Evolutionary conservation across 2,888 invertebrate species (phyloP).

Genomic region (Synergus laeviventris): DNA sequence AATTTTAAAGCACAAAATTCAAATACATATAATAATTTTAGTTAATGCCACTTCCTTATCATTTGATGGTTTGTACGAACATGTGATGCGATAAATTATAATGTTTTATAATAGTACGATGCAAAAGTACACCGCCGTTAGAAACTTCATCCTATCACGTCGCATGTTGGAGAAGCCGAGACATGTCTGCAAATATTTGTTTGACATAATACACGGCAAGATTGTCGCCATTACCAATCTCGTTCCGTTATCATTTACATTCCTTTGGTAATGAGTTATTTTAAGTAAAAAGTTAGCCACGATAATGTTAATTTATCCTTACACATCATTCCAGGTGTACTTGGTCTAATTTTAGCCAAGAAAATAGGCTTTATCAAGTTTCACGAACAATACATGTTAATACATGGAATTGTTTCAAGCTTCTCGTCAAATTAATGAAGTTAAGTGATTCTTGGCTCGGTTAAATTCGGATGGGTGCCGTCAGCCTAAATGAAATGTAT

Average conservation of each 20-base stretch:
- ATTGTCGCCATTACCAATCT: conserved; percentile 14
- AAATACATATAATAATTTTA: neutral
- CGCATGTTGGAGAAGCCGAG: conserved; percentile 6
- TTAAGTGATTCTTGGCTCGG: too few species aligned
- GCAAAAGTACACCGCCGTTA: conserved; percentile 25
- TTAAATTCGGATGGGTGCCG: too few species aligned
- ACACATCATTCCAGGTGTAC: neutral
- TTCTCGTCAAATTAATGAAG: too few species aligned
- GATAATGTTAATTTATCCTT: neutral
- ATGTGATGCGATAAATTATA: conserved; percentile 21
- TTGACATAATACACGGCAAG: conserved; percentile 29
- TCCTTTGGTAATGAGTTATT: neutral
- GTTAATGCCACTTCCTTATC: neutral
- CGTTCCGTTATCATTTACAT: conserved; percentile 6
- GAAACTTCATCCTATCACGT: conserved; percentile 17
- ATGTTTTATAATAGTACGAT: conserved; percentile 10
- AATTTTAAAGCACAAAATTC: neutral
- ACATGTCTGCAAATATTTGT: conserved; percentile 28
- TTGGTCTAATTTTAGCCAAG: neutral
- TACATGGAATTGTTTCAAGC: too few species aligned
- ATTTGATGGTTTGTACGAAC: neutral
- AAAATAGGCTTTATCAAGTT: neutral
- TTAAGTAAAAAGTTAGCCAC: neutral
- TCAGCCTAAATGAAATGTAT: too few species aligned
- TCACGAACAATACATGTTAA: neutral